Conservation (phyloP, 1,140 invertebrate genomes). For the Diabrotica virgifera region DNA sequence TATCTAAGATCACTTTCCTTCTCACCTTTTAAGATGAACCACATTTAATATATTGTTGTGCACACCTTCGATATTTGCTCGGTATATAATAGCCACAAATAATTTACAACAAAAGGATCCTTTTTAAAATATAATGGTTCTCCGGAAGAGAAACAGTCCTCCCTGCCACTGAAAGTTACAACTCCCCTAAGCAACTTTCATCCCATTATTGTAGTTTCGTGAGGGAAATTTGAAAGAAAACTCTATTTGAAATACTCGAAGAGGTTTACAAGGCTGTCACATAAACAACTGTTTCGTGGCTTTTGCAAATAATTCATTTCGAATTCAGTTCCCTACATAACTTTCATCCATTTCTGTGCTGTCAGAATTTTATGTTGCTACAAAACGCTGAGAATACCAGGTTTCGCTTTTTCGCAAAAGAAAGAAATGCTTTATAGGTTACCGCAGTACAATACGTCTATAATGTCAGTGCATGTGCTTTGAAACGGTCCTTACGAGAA, state of each 20-base stretch:
- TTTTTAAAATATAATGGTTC: no score
- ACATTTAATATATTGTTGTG: no score
- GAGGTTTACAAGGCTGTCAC: slow-evolving; percentile 15
- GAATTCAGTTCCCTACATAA: slow-evolving; percentile 1
- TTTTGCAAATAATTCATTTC: neutral
- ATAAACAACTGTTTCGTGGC: slow-evolving; percentile 20
- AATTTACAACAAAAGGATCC: no score
- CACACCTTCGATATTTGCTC: no score
- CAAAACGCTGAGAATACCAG: neutral
- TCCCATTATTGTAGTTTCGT: slow-evolving; percentile 24
- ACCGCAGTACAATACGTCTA: no score
- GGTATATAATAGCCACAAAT: no score
- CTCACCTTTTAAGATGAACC: no score
- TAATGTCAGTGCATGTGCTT: no score
- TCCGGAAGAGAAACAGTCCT: no score
- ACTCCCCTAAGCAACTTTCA: neutral
- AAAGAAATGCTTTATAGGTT: no score
- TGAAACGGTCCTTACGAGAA: no score
- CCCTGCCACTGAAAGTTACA: neutral
- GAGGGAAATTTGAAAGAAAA: slow-evolving; percentile 21
- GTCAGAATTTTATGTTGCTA: neutral
- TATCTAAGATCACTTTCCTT: no score
- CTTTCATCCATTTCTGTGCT: neutral
- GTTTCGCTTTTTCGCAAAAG: neutral
- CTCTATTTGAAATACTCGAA: slow-evolving; percentile 18